These are phyloP conservation scores for Cryptoprocta ferox DNA, from an alignment of 2,797 vertebrate genomes.

Conservation along the genomic window DNA sequence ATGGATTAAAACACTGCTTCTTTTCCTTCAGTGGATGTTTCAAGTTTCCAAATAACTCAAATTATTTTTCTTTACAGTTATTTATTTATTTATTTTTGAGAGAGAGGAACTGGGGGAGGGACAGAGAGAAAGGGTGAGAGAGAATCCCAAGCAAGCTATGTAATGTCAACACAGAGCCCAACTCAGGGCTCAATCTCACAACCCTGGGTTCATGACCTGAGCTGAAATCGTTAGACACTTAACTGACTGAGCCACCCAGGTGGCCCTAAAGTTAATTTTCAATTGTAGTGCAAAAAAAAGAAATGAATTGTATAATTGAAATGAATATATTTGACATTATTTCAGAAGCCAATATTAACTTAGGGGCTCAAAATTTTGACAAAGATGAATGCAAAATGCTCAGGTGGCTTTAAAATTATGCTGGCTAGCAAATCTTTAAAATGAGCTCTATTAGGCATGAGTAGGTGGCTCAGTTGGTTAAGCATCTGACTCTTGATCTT, in stretches of 20 bases:
- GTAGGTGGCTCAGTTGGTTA: too few relatives aligned
- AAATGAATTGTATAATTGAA: not conserved
- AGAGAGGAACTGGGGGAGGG: too few relatives aligned
- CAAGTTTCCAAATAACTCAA: not conserved
- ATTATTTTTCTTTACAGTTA: not conserved
- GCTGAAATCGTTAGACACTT: too few relatives aligned
- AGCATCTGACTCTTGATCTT: too few relatives aligned
- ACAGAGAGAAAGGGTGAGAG: too few relatives aligned
- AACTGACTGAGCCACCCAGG: too few relatives aligned
- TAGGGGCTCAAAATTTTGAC: not conserved
- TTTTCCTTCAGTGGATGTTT: not conserved
- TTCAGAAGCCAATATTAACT: not conserved
- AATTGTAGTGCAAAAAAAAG: not conserved
- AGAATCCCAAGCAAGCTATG: too few relatives aligned
- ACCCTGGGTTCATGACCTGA: too few relatives aligned
- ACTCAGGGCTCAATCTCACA: too few relatives aligned
- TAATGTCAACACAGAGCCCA: too few relatives aligned
- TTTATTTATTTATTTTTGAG: too few relatives aligned
- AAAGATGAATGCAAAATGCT: slow-evolving; percentile 10
- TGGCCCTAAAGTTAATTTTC: not conserved
- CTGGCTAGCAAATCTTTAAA: slow-evolving; percentile 1
- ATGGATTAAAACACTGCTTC: not conserved
- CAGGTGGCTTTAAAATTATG: not conserved
- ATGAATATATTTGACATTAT: slow-evolving; percentile 30
- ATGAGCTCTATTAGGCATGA: not conserved